A percentile compares a stretch with the other conserved stretches of the same genome.
phyloP scores from a whole-genome alignment of 2,888 invertebrate genomes.

The Zaprionus lineosus region DNA sequence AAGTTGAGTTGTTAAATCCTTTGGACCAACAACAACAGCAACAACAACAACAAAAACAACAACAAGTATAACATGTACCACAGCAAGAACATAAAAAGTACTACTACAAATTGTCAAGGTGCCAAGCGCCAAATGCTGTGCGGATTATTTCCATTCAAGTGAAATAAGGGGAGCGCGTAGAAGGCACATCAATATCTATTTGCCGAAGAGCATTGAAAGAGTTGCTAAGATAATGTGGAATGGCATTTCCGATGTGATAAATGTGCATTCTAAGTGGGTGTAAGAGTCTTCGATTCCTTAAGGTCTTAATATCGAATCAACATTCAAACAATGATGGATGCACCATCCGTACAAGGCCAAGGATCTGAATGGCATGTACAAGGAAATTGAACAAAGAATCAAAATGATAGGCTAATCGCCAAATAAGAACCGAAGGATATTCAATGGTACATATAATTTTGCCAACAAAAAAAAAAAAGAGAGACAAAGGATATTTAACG shows the following conservation, averaged over 20 bases:
- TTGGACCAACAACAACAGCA: too few species aligned
- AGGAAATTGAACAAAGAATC: too few species aligned
- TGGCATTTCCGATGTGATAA: conserved; percentile 17
- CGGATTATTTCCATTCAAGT: conserved; percentile 44
- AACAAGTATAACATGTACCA: background rate
- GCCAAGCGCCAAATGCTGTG: conserved; percentile 66
- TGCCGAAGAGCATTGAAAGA: conserved; percentile 39
- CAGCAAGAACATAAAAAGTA: background rate
- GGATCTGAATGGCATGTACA: too few species aligned
- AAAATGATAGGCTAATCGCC: too few species aligned
- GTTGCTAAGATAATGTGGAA: conserved; percentile 24
- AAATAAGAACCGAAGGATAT: too few species aligned
- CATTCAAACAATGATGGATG: conserved; percentile 6
- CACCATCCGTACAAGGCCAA: too few species aligned
- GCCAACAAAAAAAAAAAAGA: too few species aligned
- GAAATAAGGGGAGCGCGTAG: conserved; percentile 15
- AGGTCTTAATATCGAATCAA: conserved; percentile 11
- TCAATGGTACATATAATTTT: too few species aligned
- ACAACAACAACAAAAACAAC: too few species aligned
- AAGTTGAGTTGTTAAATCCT: conserved; percentile 35
- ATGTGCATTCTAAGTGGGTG: conserved; percentile 25
- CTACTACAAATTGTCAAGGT: conserved; percentile 70
- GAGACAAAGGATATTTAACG: too few species aligned
- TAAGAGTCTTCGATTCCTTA: conserved; percentile 19
- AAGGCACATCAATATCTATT: conserved; percentile 68